These are phyloP conservation scores for Schizotus pectinicornis DNA, from an alignment of 2,888 invertebrate species.

Conservation along the genomic window DNA sequence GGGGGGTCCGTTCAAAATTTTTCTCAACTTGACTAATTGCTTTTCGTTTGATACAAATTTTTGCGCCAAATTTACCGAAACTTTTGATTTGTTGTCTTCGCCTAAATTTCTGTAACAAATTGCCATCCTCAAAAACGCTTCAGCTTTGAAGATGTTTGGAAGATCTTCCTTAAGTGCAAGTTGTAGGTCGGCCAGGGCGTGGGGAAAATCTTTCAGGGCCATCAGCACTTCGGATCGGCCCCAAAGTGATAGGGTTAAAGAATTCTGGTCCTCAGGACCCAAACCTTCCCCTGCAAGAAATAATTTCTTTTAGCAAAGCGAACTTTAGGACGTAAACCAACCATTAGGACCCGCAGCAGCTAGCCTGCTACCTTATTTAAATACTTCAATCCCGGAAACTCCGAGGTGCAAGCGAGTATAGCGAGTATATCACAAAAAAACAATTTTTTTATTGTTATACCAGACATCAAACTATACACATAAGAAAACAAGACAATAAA, in stretches of 20 bases:
- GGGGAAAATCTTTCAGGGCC: conserved; percentile 62
- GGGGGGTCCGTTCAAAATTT: background rate
- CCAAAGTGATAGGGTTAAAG: conserved; percentile 66
- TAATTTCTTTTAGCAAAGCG: background rate
- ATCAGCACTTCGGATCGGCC: conserved; percentile 71
- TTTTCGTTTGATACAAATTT: too few relatives aligned
- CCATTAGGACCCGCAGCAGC: too few relatives aligned
- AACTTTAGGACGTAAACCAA: too few relatives aligned
- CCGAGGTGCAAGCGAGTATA: too few relatives aligned
- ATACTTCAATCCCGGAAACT: too few relatives aligned
- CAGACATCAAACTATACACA: too few relatives aligned
- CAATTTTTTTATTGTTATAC: too few relatives aligned
- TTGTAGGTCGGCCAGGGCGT: conserved; percentile 72
- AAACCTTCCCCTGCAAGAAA: background rate
- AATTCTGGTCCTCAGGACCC: background rate
- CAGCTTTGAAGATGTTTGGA: conserved; percentile 66
- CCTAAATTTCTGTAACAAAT: conserved; percentile 70
- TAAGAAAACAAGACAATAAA: too few relatives aligned
- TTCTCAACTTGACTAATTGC: conserved; percentile 26
- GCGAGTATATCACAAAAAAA: too few relatives aligned
- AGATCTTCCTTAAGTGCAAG: conserved; percentile 68
- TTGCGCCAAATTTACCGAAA: conserved; percentile 65
- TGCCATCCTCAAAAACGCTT: conserved; percentile 74
- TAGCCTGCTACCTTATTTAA: too few relatives aligned
- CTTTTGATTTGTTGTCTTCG: conserved; percentile 67